A percentile compares a stretch with the other conserved stretches of the same genome.
Evolutionary conservation across 2,888 invertebrate genomes (phyloP).

Genomic region (Dynastes grantii): DNA sequence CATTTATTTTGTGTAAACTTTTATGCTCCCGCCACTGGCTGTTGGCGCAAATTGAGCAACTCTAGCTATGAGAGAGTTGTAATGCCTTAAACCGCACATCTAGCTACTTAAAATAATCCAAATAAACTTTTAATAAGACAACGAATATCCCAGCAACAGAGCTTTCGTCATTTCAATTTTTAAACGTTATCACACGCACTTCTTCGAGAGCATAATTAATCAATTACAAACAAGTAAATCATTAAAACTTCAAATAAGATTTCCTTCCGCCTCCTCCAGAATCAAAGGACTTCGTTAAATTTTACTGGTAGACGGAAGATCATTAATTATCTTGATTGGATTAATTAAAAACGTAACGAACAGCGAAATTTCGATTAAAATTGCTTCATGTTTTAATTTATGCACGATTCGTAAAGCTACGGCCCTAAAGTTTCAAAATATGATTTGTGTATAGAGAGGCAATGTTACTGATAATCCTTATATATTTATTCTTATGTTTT

Average conservation of each 20-base stretch:
- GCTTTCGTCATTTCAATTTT: not conserved
- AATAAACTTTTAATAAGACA: no score
- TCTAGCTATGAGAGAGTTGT: no score
- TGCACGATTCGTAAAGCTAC: not conserved
- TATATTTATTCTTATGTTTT: no score
- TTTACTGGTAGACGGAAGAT: slow-evolving; percentile 27
- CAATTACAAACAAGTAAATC: slow-evolving; percentile 26
- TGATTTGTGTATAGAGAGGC: not conserved
- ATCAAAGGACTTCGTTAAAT: slow-evolving; percentile 36
- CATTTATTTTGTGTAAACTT: no score
- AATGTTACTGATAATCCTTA: not conserved
- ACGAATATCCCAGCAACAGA: no score
- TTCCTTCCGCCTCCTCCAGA: slow-evolving; percentile 11
- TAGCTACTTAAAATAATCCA: no score
- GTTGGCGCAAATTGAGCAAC: no score
- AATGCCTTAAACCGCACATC: no score
- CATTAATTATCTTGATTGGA: slow-evolving; percentile 47
- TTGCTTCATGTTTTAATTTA: slow-evolving; percentile 34
- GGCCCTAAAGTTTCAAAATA: slow-evolving; percentile 9
- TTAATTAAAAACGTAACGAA: slow-evolving; percentile 43
- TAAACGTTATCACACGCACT: not conserved
- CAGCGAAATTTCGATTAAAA: slow-evolving; percentile 38
- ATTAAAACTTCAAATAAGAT: slow-evolving; percentile 38
- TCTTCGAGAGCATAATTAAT: not conserved
- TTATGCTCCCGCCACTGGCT: no score